Evolutionary conservation across 2,113 vertebrate species (phyloP).

Genomic region (Python bivittatus): DNA sequence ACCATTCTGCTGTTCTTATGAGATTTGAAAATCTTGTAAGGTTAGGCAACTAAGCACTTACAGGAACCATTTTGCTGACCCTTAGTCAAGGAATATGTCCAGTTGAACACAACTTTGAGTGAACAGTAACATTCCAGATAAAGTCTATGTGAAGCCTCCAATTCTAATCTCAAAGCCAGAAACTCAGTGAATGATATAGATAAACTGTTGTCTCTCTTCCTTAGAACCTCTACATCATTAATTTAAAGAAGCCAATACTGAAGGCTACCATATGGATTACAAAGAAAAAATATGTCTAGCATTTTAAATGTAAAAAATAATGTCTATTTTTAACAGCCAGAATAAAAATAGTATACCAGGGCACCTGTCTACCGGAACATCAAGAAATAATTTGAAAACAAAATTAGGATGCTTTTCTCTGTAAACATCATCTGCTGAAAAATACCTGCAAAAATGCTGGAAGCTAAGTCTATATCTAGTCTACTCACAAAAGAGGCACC

Average conservation of each 20-base stretch:
- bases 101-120: not conserved
- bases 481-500: not conserved
- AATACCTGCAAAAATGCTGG: not conserved
- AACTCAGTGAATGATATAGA: not conserved
- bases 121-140: not conserved
- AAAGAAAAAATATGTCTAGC: not conserved
- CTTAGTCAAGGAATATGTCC: not conserved
- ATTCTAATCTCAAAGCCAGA: not conserved
- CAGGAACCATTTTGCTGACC: not conserved
- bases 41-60: not conserved
- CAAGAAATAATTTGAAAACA: not conserved
- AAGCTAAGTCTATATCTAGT: not conserved
- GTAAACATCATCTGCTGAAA: not conserved
- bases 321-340: not conserved
- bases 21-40: not conserved
- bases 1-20: not conserved
- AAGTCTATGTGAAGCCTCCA: not conserved
- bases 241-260: not conserved
- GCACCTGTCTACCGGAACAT: not conserved
- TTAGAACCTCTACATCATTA: not conserved
- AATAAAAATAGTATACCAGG: not conserved
- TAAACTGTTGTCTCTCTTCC: not conserved
- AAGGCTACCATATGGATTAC: not conserved
- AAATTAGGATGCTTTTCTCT: not conserved
- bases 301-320: not conserved